phyloP scores from a whole-genome alignment of 2,113 vertebrate species.

The Apteryx mantelli region DNA sequence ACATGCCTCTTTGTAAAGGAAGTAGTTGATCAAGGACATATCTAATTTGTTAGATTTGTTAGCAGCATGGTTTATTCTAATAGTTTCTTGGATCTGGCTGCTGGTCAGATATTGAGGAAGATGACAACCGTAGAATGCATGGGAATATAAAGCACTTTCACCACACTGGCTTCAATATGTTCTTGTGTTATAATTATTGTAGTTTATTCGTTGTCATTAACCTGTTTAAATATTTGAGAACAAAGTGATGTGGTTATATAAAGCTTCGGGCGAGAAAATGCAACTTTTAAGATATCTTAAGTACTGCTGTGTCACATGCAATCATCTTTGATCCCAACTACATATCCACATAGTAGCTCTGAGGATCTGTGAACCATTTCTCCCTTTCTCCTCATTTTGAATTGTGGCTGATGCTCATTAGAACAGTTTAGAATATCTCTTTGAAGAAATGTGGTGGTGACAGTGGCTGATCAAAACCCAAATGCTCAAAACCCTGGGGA shows the following conservation, averaged over 20 bases:
- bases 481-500: conserved; percentile 40
- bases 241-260: conserved; percentile 52
- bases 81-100: conserved; percentile 19
- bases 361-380: conserved; percentile 57
- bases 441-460: conserved; percentile 55
- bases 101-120: conserved; percentile 12
- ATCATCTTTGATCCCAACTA: conserved; percentile 39
- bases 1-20: neutral
- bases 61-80: conserved; percentile 4
- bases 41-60: conserved; percentile 16
- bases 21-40: conserved; percentile 21
- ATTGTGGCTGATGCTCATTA: conserved; percentile 50
- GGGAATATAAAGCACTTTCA: conserved; percentile 53
- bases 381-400: conserved; percentile 50
- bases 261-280: neutral
- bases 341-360: conserved; percentile 14
- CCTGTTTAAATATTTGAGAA: conserved; percentile 54
- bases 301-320: conserved; percentile 9
- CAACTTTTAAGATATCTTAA: conserved; percentile 35
- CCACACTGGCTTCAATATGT: conserved; percentile 12
- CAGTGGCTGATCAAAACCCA: conserved; percentile 45
- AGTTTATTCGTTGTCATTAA: conserved; percentile 49
- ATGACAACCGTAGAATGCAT: neutral
- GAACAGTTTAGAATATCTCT: conserved; percentile 28
- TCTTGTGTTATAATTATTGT: conserved; percentile 9